phyloP scores from a whole-genome alignment of 2,888 invertebrate species.

The Nephrotoma flavescens region DNA sequence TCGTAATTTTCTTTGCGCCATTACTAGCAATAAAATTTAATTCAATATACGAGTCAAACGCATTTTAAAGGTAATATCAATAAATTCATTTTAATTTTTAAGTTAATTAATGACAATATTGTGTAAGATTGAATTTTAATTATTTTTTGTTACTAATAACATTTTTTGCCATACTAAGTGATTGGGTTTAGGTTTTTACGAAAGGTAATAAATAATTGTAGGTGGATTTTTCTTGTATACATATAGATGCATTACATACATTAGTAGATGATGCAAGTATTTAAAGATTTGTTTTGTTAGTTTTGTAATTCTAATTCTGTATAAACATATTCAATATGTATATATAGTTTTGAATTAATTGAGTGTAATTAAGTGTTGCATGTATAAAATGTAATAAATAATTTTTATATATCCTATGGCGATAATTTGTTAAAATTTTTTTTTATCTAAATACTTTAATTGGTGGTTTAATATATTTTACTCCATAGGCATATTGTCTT shows the following conservation, averaged over 20 bases:
- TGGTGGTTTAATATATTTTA: background rate
- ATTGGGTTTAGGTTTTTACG: background rate
- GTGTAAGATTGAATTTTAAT: background rate
- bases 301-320: background rate
- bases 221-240: background rate
- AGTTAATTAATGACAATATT: background rate
- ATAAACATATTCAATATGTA: background rate
- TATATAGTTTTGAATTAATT: background rate
- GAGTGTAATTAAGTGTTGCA: background rate
- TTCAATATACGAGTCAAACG: background rate
- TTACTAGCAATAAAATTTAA: background rate
- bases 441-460: background rate
- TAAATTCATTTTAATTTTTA: background rate
- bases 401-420: background rate
- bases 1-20: background rate
- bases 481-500: background rate
- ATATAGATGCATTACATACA: background rate
- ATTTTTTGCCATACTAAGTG: background rate
- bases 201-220: background rate
- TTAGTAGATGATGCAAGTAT: background rate
- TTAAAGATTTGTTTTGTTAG: background rate
- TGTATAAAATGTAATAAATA: background rate
- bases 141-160: background rate
- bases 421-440: background rate
- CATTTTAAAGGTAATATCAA: background rate